phyloP scores from a whole-genome alignment of 2,888 invertebrate species.

The Reticulitermes lucifugus region DNA sequence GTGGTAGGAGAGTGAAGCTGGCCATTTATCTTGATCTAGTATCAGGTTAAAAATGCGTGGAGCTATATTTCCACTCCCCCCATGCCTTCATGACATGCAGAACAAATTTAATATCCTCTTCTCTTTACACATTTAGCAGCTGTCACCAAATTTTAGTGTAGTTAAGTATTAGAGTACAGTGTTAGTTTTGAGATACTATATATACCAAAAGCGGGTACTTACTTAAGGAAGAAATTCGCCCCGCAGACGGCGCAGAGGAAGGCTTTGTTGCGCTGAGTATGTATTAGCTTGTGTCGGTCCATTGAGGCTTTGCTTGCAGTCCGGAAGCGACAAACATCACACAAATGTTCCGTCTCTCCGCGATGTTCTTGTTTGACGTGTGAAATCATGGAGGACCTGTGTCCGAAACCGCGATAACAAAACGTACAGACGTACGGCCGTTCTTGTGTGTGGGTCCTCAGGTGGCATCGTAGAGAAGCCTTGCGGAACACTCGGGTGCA shows the following conservation, averaged over 20 bases:
- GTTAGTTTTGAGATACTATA: too few species aligned
- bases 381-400: slow-evolving; percentile 73
- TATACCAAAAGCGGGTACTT: slow-evolving; percentile 55
- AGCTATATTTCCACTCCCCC: too few species aligned
- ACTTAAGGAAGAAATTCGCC: slow-evolving; percentile 63
- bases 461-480: slow-evolving; percentile 65
- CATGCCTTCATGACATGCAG: too few species aligned
- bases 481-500: slow-evolving; percentile 76
- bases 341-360: slow-evolving; percentile 3
- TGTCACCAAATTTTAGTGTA: too few species aligned
- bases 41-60: too few species aligned
- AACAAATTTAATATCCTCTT: too few species aligned
- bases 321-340: slow-evolving; percentile 40
- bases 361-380: slow-evolving; percentile 70
- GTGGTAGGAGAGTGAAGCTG: too few species aligned
- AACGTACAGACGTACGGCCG: slow-evolving; percentile 74
- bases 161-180: too few species aligned
- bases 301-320: slow-evolving; percentile 36
- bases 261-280: slow-evolving; percentile 56
- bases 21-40: too few species aligned
- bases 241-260: slow-evolving; percentile 62
- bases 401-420: slow-evolving; percentile 74
- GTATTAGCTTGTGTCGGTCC: slow-evolving; percentile 44
- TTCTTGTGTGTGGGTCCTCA: slow-evolving; percentile 78
- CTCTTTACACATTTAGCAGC: too few species aligned